These are phyloP conservation scores for Mixornis gularis DNA, from an alignment of 2,113 vertebrate species.

Conservation along the genomic window DNA sequence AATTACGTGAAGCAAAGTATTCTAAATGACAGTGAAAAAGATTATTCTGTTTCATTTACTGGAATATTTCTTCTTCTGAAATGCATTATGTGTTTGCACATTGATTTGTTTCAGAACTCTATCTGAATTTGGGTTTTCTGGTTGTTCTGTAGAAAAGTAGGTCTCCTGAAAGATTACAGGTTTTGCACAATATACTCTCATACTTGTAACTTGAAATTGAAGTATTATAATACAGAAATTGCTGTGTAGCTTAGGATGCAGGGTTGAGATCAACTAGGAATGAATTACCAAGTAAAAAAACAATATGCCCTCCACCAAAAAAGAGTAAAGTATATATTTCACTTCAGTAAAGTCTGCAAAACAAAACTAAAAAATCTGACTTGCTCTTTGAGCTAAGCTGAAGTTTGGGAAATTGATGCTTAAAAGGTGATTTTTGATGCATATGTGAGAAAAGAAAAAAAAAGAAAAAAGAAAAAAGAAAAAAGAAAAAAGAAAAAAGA, in stretches of 20 bases:
- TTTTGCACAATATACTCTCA: background rate
- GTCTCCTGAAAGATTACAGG: background rate
- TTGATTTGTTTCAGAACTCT: background rate
- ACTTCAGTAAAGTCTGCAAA: background rate
- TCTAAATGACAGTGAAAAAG: background rate
- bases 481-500: accelerated
- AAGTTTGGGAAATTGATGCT: background rate
- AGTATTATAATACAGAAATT: background rate
- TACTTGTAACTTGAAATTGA: background rate
- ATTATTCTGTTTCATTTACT: background rate
- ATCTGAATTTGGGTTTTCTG: background rate
- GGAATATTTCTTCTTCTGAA: background rate
- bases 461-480: accelerated
- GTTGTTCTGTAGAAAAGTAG: background rate
- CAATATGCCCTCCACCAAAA: background rate
- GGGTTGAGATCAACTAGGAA: background rate
- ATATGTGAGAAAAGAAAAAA: accelerated
- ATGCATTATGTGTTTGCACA: background rate
- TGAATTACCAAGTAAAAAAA: background rate
- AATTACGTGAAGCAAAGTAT: background rate
- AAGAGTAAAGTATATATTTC: background rate
- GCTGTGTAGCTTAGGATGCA: background rate
- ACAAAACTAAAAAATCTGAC: background rate
- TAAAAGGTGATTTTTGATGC: background rate
- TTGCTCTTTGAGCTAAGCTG: background rate